phyloP scores from a whole-genome alignment of 2,888 invertebrate genomes.

The Eupithecia subfuscata region DNA sequence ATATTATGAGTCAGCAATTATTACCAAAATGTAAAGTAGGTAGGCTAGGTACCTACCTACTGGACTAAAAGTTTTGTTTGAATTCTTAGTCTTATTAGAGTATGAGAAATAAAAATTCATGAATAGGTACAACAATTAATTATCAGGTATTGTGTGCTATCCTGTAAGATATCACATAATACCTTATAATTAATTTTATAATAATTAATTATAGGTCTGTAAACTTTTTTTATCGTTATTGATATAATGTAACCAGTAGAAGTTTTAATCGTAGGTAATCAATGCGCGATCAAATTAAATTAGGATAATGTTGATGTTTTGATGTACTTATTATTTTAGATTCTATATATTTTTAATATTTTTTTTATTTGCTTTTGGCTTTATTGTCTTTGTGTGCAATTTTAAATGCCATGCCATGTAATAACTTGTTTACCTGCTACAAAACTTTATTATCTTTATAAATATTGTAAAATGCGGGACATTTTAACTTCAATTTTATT shows the following conservation, averaged over 20 bases:
- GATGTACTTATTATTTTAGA: conserved; percentile 1
- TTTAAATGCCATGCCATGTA: neutral
- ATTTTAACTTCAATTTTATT: neutral
- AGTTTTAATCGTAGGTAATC: neutral
- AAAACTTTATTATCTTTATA: neutral
- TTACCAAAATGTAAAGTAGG: neutral
- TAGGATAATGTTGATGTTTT: neutral
- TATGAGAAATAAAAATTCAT: neutral
- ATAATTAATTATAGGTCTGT: neutral
- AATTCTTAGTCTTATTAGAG: neutral
- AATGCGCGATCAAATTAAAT: neutral
- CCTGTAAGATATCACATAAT: neutral
- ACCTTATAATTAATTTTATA: neutral
- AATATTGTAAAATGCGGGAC: conserved; percentile 1
- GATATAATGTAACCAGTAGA: neutral
- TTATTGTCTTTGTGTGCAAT: neutral
- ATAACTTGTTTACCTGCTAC: neutral
- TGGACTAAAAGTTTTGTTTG: neutral
- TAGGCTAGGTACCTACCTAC: neutral
- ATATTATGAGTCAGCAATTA: neutral
- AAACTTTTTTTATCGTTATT: neutral
- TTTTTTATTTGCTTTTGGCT: neutral
- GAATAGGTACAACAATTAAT: neutral
- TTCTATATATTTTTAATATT: neutral
- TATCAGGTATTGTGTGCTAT: too few relatives aligned